Evolutionary conservation across 2,113 vertebrate species (phyloP), one percentile per base, ranked within the genome.

Genomic region (Alaudala cheleensis): DNA sequence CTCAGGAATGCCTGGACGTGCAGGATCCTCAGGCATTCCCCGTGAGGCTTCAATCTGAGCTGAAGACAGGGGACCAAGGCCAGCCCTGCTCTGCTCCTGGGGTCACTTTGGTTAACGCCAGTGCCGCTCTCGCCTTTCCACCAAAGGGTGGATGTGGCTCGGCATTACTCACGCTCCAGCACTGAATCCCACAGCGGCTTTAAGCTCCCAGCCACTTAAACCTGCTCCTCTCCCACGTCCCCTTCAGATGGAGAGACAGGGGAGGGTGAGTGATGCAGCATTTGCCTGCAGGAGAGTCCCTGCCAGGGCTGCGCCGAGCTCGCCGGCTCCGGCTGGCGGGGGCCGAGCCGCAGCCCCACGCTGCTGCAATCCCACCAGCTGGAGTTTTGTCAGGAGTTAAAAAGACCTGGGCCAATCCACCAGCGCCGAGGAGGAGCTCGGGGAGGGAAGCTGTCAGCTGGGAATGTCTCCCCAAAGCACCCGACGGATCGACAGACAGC

Each of bases 181-280:
- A 69, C 26, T 28, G 76, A 96, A 83, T 94, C 90, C 88, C 88
- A 94, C 90, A 83, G 22, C 6, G 25, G 49, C 84, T 96, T 91
- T 79, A 84, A 90, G 92, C 94, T 97, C 90, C 56, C 87, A 88
- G 87, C 50, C 78, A 91, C 93, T 94, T 25, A 92, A 83, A 95
- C 86, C 31, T 64, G 60, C 60, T 95, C 86, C 72, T 97, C 95
- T 95, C 96, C 94, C 95, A 95, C 69, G 31, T 96, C 88, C 89
- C 92, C 74, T 95, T 95, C 94, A 73, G 82, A 93, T 26, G 81
- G 93, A 88, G 90, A 97, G 93, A 93, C n/a, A 86, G 2, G 45
- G 95, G 92, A 95, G 95, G 90, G 85, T 94, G 95, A 97, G 85
- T 94, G 95, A 97, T 95, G 95, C 95, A 96, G 94, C 94, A 90